A percentile compares a stretch with the other conserved stretches of the same genome.
Evolutionary conservation across 2,113 vertebrate genomes (phyloP).

Genomic region (Burhinus oedicnemus): DNA sequence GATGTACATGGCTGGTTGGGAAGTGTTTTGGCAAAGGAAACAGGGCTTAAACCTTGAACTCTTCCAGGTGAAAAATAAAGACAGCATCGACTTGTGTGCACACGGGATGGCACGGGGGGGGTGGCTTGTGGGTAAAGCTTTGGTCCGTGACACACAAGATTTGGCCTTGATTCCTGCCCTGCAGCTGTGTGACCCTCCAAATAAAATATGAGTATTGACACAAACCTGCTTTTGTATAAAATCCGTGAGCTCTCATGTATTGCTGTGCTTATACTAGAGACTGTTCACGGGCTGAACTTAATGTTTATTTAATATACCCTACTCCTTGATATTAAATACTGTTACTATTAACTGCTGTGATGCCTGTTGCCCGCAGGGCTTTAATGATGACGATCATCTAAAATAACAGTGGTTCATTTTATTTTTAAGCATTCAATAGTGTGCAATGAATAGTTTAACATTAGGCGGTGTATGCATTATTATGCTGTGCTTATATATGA

Average conservation of each 20-base stretch:
- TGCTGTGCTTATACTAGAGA: not conserved
- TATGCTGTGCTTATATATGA: not conserved
- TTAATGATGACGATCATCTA: not conserved
- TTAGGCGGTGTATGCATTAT: not conserved
- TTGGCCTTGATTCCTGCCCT: not conserved
- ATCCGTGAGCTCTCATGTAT: not conserved
- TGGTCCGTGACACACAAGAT: not conserved
- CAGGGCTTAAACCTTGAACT: not conserved
- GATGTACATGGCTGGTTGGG: accelerated
- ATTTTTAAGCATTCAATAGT: not conserved
- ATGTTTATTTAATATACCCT: not conserved
- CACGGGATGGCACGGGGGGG: accelerated
- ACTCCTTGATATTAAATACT: not conserved
- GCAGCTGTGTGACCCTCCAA: not conserved
- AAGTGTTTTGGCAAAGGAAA: not conserved
- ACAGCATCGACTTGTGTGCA: not conserved
- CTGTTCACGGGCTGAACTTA: not conserved
- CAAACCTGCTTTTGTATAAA: not conserved
- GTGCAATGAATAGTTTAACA: not conserved
- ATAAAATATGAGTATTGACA: constrained; percentile 1
- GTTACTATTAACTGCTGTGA: constrained; percentile 12
- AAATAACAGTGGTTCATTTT: constrained; percentile 5
- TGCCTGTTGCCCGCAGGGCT: not conserved
- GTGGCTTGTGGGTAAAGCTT: not conserved
- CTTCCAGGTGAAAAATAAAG: not conserved